A percentile compares a stretch with the other conserved stretches of the same genome.
Conservation (phyloP, 1,140 invertebrate species). For the Tetramorium alpestre region DNA sequence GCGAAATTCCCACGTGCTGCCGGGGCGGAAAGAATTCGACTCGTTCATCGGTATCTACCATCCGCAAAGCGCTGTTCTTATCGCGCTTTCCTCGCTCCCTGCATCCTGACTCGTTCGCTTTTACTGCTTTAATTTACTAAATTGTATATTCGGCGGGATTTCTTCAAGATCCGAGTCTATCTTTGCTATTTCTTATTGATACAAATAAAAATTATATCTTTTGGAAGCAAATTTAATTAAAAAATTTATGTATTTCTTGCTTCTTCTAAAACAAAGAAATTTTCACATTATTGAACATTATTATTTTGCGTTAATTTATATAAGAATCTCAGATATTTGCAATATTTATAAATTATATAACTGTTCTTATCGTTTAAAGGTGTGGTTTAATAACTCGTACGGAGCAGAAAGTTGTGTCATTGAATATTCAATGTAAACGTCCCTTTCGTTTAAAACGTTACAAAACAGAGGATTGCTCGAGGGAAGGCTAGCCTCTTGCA, state of each 20-base stretch:
- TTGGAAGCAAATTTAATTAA: not conserved
- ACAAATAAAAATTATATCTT: constrained; percentile 9
- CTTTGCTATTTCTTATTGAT: not conserved
- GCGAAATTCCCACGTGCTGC: constrained; percentile 40
- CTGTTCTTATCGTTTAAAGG: not conserved
- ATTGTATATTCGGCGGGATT: not conserved
- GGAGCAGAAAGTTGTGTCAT: not conserved
- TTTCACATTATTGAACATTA: not conserved
- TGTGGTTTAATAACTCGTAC: not conserved
- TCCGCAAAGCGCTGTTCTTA: constrained; percentile 26
- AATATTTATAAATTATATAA: not conserved
- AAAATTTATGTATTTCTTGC: not conserved
- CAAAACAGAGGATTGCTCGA: not conserved
- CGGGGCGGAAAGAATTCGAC: constrained; percentile 37
- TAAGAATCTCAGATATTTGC: not conserved
- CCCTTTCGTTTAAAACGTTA: not conserved
- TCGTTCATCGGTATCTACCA: constrained; percentile 25
- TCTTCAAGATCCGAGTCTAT: not conserved
- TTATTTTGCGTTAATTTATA: not conserved
- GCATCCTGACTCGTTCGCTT: not conserved
- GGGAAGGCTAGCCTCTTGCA: not conserved
- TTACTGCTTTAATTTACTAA: not conserved
- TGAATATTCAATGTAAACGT: not conserved
- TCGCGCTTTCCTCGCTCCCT: constrained; percentile 3
- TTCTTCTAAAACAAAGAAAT: not conserved